Evolutionary conservation across 2,113 vertebrate species (phyloP).

Genomic region (Eurypyga helias): DNA sequence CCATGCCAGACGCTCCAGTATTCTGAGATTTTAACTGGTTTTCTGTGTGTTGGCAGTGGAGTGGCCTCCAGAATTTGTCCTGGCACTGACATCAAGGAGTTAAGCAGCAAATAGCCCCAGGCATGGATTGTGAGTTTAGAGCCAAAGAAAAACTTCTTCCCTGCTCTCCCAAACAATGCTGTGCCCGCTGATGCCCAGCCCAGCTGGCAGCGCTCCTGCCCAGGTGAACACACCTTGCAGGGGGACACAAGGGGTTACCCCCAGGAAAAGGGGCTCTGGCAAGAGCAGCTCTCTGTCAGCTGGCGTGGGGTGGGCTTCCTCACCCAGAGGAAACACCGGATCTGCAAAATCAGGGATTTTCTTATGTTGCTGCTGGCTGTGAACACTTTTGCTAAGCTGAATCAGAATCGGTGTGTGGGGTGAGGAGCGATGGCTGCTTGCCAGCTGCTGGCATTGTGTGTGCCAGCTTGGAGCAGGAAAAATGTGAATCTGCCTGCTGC

Average conservation of each 20-base stretch:
- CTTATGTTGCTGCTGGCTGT: background rate
- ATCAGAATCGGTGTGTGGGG: background rate
- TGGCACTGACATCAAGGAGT: background rate
- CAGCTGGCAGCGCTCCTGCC: background rate
- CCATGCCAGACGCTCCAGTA: fast-evolving
- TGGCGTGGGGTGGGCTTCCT: background rate
- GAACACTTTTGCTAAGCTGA: background rate
- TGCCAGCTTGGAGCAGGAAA: background rate
- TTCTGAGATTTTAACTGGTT: background rate
- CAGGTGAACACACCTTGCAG: background rate
- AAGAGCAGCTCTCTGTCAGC: background rate
- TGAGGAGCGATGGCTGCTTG: fast-evolving
- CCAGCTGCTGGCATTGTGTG: background rate
- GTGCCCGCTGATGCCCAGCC: background rate
- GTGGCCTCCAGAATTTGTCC: background rate
- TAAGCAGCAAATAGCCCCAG: background rate
- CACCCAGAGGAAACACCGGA: background rate
- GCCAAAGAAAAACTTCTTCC: background rate
- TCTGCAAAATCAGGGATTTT: background rate
- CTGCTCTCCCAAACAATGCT: background rate
- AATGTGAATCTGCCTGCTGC: background rate
- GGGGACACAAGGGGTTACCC: background rate
- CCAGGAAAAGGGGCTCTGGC: background rate
- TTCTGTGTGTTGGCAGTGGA: fast-evolving
- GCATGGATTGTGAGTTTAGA: background rate